phyloP scores from a whole-genome alignment of 2,797 vertebrate species.

The Bradypodion ventrale region DNA sequence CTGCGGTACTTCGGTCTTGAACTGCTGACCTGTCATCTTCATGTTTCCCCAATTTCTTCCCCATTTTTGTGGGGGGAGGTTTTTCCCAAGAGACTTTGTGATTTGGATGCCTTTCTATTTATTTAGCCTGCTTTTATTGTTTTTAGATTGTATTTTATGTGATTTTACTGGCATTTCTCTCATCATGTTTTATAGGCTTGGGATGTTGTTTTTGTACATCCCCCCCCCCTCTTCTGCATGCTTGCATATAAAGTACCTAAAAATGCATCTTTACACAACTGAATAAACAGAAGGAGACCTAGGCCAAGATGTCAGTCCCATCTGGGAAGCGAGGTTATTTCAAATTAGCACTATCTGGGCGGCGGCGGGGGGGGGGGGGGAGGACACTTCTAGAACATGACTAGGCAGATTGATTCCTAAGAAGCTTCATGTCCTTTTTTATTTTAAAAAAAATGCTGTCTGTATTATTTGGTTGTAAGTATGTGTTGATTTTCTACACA shows the following conservation, averaged over 20 bases:
- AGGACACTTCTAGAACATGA: slow-evolving; percentile 34
- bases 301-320: not conserved
- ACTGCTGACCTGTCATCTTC: no score
- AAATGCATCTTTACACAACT: not conserved
- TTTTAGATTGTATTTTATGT: not conserved
- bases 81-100: not conserved
- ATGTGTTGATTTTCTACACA: no score
- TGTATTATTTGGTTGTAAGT: slow-evolving; percentile 60
- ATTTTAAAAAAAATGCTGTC: slow-evolving; percentile 44
- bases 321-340: not conserved
- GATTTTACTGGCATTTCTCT: not conserved
- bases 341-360: not conserved
- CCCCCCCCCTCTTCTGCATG: not conserved
- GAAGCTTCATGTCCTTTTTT: slow-evolving; percentile 58
- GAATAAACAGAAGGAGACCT: not conserved
- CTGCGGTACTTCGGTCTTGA: no score
- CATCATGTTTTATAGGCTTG: not conserved
- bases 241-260: not conserved
- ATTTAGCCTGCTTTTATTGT: slow-evolving; percentile 5
- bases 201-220: not conserved
- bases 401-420: slow-evolving; percentile 43
- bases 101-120: not conserved
- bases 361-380: no score
- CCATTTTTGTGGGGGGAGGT: no score
- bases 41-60: no score